These are phyloP conservation scores for Steinernema hermaphroditum DNA, from an alignment of 2,888 invertebrate genomes.

Conservation along the genomic window DNA sequence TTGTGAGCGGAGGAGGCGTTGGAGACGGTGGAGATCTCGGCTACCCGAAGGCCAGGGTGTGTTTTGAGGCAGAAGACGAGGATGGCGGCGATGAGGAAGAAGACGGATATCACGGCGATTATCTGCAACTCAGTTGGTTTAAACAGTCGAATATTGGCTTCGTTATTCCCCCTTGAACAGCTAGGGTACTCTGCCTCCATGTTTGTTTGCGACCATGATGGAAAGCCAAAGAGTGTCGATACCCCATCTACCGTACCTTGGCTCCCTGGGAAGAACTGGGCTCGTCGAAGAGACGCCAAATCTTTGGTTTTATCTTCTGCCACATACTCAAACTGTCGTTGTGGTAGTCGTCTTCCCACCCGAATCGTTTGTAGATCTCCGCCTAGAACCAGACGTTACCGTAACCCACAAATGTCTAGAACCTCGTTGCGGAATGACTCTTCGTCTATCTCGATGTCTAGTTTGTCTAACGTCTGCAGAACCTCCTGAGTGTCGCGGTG, in stretches of 20 bases:
- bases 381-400: conserved; percentile 39
- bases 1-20: conserved; percentile 27
- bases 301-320: conserved; percentile 94
- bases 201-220: too few relatives aligned
- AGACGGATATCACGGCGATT: conserved; percentile 87
- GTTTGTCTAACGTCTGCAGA: conserved; percentile 61
- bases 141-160: too few relatives aligned
- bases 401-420: not conserved
- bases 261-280: conserved; percentile 96
- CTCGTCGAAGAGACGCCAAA: conserved; percentile 98
- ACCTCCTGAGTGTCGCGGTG: conserved; percentile 81
- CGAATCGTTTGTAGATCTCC: conserved; percentile 79
- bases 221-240: too few relatives aligned
- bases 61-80: conserved; percentile 94
- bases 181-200: too few relatives aligned
- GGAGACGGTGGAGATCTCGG: conserved; percentile 44
- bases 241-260: conserved; percentile 75
- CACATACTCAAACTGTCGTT: conserved; percentile 77
- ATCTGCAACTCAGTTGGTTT: conserved; percentile 75
- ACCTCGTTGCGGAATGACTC: conserved; percentile 52
- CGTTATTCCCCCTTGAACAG: too few relatives aligned
- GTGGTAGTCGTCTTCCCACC: conserved; percentile 91
- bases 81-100: conserved; percentile 94
- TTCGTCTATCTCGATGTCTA: conserved; percentile 61
- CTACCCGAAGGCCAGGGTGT: conserved; percentile 85